phyloP scores from a whole-genome alignment of 2,113 vertebrate genomes.

The Marmota flaviventris region DNA sequence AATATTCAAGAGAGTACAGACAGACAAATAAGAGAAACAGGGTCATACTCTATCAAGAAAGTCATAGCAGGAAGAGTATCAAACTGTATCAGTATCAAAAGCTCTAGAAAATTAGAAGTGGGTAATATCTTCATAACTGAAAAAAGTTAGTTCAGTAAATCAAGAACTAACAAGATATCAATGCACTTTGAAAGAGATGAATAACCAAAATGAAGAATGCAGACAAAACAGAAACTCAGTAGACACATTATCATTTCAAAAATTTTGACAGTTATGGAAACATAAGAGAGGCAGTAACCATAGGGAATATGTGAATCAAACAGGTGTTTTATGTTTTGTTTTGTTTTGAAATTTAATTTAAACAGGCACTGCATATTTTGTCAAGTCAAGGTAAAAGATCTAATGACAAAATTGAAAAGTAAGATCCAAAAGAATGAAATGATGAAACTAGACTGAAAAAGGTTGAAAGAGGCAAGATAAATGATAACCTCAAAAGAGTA shows the following conservation, averaged over 20 bases:
- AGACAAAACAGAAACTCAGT: not conserved
- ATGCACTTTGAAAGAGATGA: not conserved
- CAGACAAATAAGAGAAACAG: not conserved
- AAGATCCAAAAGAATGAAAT: constrained; percentile 10
- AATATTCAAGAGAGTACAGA: not conserved
- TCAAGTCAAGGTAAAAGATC: not conserved
- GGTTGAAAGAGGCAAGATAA: not conserved
- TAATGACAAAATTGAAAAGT: not conserved
- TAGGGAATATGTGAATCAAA: not conserved
- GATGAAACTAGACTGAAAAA: constrained; percentile 45
- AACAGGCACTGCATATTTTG: constrained; percentile 10
- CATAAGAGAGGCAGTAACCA: not conserved
- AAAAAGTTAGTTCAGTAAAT: not conserved
- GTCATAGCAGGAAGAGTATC: not conserved
- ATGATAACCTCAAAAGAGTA: not conserved
- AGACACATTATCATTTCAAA: not conserved
- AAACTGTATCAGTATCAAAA: not conserved
- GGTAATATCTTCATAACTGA: not conserved
- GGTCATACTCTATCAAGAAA: not conserved
- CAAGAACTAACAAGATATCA: not conserved
- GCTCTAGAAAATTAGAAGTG: not conserved
- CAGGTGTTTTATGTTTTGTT: not conserved
- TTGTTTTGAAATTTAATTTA: constrained; percentile 15
- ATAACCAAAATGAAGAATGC: not conserved
- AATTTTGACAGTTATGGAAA: not conserved